Evolutionary conservation across 2,113 vertebrate species (phyloP).

Genomic region (Eubucco bourcierii): DNA sequence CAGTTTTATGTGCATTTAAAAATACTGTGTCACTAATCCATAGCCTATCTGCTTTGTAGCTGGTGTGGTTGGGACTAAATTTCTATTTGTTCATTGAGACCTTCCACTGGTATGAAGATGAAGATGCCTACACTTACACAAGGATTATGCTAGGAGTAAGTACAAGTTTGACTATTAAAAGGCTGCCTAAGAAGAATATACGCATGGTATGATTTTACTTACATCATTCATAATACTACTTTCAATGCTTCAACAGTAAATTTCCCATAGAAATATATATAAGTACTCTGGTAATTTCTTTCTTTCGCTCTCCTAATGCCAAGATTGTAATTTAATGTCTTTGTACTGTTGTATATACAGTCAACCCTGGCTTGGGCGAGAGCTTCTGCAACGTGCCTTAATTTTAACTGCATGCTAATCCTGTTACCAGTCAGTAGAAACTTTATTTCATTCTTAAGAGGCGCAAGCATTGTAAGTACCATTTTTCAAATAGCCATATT

Average conservation of each 20-base stretch:
- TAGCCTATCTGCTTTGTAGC: conserved; percentile 59
- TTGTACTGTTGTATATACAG: conserved; percentile 62
- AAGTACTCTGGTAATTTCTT: not conserved
- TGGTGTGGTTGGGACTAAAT: conserved; percentile 81
- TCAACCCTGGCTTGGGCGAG: conserved; percentile 82
- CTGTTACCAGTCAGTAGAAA: conserved; percentile 82
- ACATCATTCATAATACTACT: not conserved
- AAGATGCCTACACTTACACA: conserved; percentile 80
- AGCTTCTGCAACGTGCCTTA: conserved; percentile 82
- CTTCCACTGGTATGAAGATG: conserved; percentile 76
- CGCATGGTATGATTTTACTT: not conserved
- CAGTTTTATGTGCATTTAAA: not conserved
- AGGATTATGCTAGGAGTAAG: conserved; percentile 83
- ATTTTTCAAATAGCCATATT: conserved; percentile 25
- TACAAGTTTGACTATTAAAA: conserved; percentile 38
- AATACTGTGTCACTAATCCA: not conserved
- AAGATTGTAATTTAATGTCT: conserved; percentile 51
- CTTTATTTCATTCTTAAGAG: conserved; percentile 79
- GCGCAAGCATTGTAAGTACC: conserved; percentile 77
- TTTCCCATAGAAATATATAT: not conserved
- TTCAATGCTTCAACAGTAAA: not conserved
- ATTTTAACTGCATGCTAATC: conserved; percentile 85
- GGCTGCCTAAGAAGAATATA: not conserved
- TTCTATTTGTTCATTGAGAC: conserved; percentile 80
- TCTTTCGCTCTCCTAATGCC: not conserved